Evolutionary conservation across 2,888 invertebrate genomes (phyloP).

Genomic region (Nectonema munidae): DNA sequence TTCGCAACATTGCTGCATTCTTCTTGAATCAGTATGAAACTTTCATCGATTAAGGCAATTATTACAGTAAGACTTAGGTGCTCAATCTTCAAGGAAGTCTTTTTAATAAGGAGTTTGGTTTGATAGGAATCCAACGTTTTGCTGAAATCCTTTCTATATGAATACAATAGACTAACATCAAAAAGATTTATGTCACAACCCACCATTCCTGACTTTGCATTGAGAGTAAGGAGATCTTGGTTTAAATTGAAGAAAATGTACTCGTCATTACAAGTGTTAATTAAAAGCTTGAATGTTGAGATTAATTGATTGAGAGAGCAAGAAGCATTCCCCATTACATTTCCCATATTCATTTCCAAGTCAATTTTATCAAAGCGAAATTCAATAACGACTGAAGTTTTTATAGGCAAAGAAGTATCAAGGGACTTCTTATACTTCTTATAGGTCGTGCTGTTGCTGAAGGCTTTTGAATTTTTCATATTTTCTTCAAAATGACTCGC

Average conservation of each 20-base stretch:
- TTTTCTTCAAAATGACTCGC: neutral
- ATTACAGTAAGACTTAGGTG: too few species aligned
- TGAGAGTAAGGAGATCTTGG: slow-evolving; percentile 53
- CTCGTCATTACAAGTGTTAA: slow-evolving; percentile 39
- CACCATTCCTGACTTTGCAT: slow-evolving; percentile 83
- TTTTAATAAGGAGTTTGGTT: too few species aligned
- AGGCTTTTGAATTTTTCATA: slow-evolving; percentile 24
- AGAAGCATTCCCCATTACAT: slow-evolving; percentile 89
- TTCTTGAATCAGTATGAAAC: too few species aligned
- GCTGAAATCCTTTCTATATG: too few species aligned
- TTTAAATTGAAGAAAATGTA: slow-evolving; percentile 60
- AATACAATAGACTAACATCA: too few species aligned
- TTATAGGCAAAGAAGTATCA: too few species aligned
- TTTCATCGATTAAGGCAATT: too few species aligned
- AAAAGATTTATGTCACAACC: slow-evolving; percentile 71
- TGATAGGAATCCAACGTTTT: too few species aligned
- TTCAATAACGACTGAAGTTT: slow-evolving; percentile 69
- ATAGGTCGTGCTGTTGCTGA: neutral
- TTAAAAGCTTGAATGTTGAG: too few species aligned
- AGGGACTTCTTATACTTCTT: too few species aligned
- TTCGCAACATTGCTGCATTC: too few species aligned
- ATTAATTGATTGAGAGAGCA: slow-evolving; percentile 23
- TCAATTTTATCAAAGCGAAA: slow-evolving; percentile 77
- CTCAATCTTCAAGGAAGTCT: too few species aligned
- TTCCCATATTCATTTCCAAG: slow-evolving; percentile 96